Conservation (phyloP, 2,888 invertebrate species). For the Drosophila seclusa region DNA sequence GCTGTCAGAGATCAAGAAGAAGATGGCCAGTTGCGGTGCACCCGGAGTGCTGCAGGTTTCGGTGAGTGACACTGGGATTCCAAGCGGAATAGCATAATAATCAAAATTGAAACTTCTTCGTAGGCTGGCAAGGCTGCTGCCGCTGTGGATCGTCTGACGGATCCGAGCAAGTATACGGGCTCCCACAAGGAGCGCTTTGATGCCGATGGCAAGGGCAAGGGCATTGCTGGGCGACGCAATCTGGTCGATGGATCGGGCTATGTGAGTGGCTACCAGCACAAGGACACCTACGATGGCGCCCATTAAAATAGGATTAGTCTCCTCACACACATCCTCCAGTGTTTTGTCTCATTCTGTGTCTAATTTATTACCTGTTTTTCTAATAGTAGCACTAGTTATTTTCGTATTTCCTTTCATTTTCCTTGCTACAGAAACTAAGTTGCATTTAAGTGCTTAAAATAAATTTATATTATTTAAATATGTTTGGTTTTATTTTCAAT, state of each 20-base stretch:
- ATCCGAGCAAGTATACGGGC: conserved; percentile 94
- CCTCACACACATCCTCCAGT: conserved; percentile 14
- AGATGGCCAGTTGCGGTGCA: conserved; percentile 91
- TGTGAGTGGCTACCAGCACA: conserved; percentile 93
- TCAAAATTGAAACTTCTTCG: background rate
- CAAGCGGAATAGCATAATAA: background rate
- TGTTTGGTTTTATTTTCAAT: conserved; percentile 32
- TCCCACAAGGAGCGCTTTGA: conserved; percentile 95
- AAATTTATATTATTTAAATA: conserved; percentile 41
- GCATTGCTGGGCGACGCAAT: conserved; percentile 93
- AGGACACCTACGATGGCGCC: conserved; percentile 90
- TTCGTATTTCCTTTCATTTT: conserved; percentile 44
- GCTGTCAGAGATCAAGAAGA: conserved; percentile 91
- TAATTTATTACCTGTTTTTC: conserved; percentile 45
- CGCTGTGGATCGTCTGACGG: conserved; percentile 90
- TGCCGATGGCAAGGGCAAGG: conserved; percentile 93
- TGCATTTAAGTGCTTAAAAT: conserved; percentile 72
- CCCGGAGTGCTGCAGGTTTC: conserved; percentile 87
- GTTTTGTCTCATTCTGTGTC: conserved; percentile 38
- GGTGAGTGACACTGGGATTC: conserved; percentile 43
- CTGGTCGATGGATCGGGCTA: conserved; percentile 91
- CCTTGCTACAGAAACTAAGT: conserved; percentile 59
- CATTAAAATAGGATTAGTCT: conserved; percentile 83
- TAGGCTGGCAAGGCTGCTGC: conserved; percentile 85
- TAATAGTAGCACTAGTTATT: conserved; percentile 54